Conservation (phyloP, 2,888 invertebrate species). For the Reticulitermes lucifugus region DNA sequence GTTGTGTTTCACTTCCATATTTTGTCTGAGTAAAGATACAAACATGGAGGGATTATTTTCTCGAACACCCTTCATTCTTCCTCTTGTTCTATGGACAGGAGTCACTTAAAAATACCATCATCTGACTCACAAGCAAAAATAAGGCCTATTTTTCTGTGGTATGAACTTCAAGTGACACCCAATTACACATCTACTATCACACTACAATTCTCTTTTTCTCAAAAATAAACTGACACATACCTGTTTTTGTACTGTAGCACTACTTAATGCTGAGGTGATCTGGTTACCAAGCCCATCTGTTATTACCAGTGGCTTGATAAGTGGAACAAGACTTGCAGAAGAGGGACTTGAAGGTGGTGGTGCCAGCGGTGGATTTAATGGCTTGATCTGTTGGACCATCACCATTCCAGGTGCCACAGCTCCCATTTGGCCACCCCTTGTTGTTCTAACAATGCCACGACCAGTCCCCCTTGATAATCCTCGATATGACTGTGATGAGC, state of each 20-base stretch:
- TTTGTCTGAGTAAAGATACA: no score
- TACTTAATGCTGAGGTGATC: not conserved
- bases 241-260: constrained; percentile 40
- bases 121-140: no score
- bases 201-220: no score
- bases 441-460: constrained; percentile 19
- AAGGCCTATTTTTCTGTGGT: no score
- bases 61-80: no score
- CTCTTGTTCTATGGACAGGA: no score
- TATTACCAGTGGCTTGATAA: constrained; percentile 49
- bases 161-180: no score
- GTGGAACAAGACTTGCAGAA: constrained; percentile 49
- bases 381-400: constrained; percentile 47
- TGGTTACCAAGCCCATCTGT: not conserved
- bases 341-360: constrained; percentile 35
- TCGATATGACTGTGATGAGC: constrained; percentile 24
- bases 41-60: no score
- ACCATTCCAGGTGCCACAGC: constrained; percentile 38
- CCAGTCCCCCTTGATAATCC: constrained; percentile 25
- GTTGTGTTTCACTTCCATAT: no score
- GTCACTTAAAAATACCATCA: no score
- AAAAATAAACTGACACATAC: constrained; percentile 14
- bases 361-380: constrained; percentile 43
- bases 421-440: constrained; percentile 21
- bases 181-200: no score